These are phyloP conservation scores for Eilema depressum DNA, from an alignment of 2,888 invertebrate species.

Conservation along the genomic window DNA sequence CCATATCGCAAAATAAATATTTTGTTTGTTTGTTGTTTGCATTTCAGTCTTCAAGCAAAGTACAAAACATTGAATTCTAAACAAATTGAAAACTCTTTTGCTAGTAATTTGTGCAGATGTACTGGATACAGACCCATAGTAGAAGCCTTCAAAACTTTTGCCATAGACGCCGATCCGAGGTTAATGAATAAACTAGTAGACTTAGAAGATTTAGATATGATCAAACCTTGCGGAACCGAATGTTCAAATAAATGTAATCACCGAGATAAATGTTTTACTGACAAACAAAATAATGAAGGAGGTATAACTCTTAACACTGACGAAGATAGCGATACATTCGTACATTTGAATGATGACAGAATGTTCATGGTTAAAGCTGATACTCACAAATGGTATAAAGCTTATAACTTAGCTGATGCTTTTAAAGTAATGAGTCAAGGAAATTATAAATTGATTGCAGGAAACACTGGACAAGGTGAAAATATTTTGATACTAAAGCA, in stretches of 20 bases:
- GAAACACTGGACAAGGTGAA: constrained; percentile 91
- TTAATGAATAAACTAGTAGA: constrained; percentile 83
- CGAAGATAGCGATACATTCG: constrained; percentile 43
- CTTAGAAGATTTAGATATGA: constrained; percentile 72
- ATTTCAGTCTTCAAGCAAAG: constrained; percentile 60
- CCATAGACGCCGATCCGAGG: constrained; percentile 81
- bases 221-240: constrained; percentile 69
- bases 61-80: constrained; percentile 84
- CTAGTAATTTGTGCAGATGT: constrained; percentile 92
- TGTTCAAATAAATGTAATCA: constrained; percentile 65
- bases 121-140: constrained; percentile 92
- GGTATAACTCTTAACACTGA: constrained; percentile 24
- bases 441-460: constrained; percentile 88
- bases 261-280: constrained; percentile 49
- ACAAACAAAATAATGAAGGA: not conserved
- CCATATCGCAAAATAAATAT: too few species aligned
- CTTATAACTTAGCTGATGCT: constrained; percentile 75
- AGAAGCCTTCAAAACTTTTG: constrained; percentile 91
- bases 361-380: constrained; percentile 83
- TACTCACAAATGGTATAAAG: constrained; percentile 82
- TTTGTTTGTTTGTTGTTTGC: too few species aligned
- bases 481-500: too few species aligned
- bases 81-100: constrained; percentile 90
- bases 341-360: constrained; percentile 56
- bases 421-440: constrained; percentile 73